phyloP scores from a whole-genome alignment of 2,888 invertebrate species.

The Monoplex corrugatus region DNA sequence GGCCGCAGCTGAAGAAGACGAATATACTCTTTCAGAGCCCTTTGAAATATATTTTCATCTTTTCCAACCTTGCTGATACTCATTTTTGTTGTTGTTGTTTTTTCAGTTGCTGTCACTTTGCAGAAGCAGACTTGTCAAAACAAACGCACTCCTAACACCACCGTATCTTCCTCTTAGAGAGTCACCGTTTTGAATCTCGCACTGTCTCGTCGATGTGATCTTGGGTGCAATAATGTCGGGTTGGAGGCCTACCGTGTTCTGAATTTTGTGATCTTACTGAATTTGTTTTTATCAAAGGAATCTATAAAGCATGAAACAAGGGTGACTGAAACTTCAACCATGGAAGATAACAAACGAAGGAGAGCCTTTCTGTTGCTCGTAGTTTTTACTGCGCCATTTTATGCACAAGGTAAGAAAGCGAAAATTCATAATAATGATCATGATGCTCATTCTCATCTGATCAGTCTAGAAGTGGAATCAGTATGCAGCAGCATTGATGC shows the following conservation, averaged over 20 bases:
- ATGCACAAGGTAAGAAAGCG: constrained; percentile 26
- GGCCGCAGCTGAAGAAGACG: constrained; percentile 67
- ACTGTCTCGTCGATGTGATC: constrained; percentile 46
- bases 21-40: constrained; percentile 65
- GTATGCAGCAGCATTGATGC: too few relatives aligned
- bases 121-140: not conserved
- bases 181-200: constrained; percentile 64
- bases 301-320: not conserved
- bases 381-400: constrained; percentile 13
- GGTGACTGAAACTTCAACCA: constrained; percentile 3
- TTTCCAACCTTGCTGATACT: constrained; percentile 68
- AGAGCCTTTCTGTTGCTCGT: not conserved
- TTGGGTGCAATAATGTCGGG: constrained; percentile 37
- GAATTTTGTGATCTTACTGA: not conserved
- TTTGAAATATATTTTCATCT: constrained; percentile 63
- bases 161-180: constrained; percentile 32
- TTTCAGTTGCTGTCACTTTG: not conserved
- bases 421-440: not conserved
- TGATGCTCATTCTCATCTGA: too few relatives aligned
- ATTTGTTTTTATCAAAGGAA: not conserved
- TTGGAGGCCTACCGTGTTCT: not conserved
- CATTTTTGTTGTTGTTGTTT: constrained; percentile 58
- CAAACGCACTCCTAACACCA: not conserved
- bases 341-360: not conserved
- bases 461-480: too few relatives aligned